Evolutionary conservation across 2,113 vertebrate species (phyloP).

Genomic region (Apteryx mantelli): DNA sequence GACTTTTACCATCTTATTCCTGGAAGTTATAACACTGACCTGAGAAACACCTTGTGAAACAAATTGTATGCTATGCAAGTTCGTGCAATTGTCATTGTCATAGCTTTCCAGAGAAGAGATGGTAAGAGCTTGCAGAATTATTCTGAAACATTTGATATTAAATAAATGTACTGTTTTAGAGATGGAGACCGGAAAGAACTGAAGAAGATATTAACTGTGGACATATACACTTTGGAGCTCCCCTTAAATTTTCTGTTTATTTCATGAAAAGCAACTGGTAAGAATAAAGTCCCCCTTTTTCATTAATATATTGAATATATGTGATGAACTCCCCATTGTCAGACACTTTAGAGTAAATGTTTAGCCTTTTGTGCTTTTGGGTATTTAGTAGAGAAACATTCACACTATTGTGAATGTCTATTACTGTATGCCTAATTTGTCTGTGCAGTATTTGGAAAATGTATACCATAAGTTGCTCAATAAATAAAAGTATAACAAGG

Average conservation of each 20-base stretch:
- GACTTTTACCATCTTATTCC: slow-evolving; percentile 24
- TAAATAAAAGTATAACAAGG: neutral
- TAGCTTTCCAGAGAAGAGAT: slow-evolving; percentile 1
- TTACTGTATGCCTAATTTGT: neutral
- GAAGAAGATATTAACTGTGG: neutral
- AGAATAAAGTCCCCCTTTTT: neutral
- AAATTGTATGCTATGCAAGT: neutral
- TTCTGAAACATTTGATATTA: neutral
- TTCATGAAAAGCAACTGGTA: neutral
- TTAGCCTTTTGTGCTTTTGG: neutral
- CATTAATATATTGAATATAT: neutral
- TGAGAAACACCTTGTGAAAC: slow-evolving; percentile 45
- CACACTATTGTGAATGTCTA: neutral
- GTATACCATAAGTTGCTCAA: neutral
- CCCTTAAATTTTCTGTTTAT: neutral
- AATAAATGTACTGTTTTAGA: neutral
- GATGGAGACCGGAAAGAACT: neutral
- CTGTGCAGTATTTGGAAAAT: neutral
- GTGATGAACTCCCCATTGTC: neutral
- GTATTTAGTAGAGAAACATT: neutral
- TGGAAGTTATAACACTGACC: slow-evolving; percentile 31
- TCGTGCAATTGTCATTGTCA: neutral
- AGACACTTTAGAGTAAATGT: neutral
- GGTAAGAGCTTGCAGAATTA: neutral
- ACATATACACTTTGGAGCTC: neutral